Evolutionary conservation across 2,888 invertebrate species (phyloP).

Genomic region (Drosophila atripex): DNA sequence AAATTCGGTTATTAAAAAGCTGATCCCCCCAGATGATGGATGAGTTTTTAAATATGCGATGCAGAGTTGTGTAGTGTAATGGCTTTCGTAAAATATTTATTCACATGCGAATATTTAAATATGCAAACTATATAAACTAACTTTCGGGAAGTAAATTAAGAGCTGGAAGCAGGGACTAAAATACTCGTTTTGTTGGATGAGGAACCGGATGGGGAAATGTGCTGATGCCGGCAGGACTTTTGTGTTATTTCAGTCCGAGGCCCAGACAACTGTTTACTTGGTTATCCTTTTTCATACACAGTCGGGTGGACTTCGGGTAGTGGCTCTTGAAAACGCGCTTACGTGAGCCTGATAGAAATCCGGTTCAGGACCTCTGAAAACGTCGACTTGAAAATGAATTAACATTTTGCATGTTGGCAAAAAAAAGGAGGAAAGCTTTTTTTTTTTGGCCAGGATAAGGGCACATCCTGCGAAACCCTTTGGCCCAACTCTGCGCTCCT

Average conservation of each 20-base stretch:
- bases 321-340: slow-evolving; percentile 21
- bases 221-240: slow-evolving; percentile 53
- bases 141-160: not conserved
- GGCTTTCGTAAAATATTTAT: not conserved
- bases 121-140: slow-evolving; percentile 9
- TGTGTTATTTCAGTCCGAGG: not conserved
- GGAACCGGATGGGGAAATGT: slow-evolving; percentile 52
- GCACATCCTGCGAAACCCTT: slow-evolving; percentile 12
- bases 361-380: slow-evolving; percentile 55
- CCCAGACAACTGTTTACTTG: slow-evolving; percentile 52
- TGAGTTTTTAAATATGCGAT: slow-evolving; percentile 41
- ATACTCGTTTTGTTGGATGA: not conserved
- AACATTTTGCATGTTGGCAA: slow-evolving; percentile 73
- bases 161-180: not conserved
- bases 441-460: slow-evolving; percentile 51
- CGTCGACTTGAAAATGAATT: slow-evolving; percentile 70
- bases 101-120: not conserved
- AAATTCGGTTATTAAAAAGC: slow-evolving; percentile 67
- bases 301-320: not conserved
- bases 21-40: slow-evolving; percentile 54
- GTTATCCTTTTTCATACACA: slow-evolving; percentile 42
- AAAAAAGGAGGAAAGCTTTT: slow-evolving; percentile 20
- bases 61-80: not conserved
- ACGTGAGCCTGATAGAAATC: slow-evolving; percentile 67
- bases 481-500: slow-evolving; percentile 1